phyloP scores from a whole-genome alignment of 2,113 vertebrate genomes.

The Microtus oregoni region DNA sequence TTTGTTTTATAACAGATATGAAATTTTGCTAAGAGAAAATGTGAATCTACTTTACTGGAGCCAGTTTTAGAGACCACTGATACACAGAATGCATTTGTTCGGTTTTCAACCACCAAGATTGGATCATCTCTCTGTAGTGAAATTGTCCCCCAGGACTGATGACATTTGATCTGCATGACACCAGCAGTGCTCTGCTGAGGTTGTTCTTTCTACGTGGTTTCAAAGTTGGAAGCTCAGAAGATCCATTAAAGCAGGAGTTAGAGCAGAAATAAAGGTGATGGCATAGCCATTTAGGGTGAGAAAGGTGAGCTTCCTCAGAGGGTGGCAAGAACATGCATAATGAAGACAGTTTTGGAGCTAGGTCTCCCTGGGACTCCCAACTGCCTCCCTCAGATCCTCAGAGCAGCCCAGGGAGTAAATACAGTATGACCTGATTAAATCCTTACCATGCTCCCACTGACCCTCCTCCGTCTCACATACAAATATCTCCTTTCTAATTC shows the following conservation, averaged over 20 bases:
- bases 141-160: constrained; percentile 66
- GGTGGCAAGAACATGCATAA: constrained; percentile 72
- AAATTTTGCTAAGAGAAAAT: constrained; percentile 48
- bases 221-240: constrained; percentile 77
- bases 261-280: constrained; percentile 76
- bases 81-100: constrained; percentile 69
- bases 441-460: background rate
- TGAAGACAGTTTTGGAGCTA: constrained; percentile 81
- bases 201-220: constrained; percentile 65
- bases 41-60: constrained; percentile 4
- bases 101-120: constrained; percentile 64
- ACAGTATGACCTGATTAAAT: constrained; percentile 79
- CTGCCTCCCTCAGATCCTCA: constrained; percentile 73
- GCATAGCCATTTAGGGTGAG: constrained; percentile 76
- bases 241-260: constrained; percentile 79
- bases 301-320: constrained; percentile 79
- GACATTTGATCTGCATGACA: constrained; percentile 74
- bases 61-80: constrained; percentile 74
- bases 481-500: background rate
- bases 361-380: constrained; percentile 50
- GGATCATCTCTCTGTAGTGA: constrained; percentile 71
- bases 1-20: constrained; percentile 63
- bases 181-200: constrained; percentile 54
- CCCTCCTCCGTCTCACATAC: background rate
- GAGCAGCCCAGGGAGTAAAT: constrained; percentile 75